Evolutionary conservation across 2,888 invertebrate genomes (phyloP).

Genomic region (Lycia hirtaria): DNA sequence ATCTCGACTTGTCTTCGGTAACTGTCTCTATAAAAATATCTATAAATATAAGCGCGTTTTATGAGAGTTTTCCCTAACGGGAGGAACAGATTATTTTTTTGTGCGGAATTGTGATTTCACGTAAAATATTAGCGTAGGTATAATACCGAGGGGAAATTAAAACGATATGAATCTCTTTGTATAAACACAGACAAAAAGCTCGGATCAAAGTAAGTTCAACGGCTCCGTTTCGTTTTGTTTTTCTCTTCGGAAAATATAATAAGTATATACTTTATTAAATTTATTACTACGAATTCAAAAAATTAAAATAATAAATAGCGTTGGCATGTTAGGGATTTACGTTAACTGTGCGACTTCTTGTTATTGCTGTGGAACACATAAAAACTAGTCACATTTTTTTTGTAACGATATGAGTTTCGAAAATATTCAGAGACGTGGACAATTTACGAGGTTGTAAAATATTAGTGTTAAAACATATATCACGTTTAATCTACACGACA

Average conservation of each 20-base stretch:
- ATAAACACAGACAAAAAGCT: slow-evolving; percentile 50
- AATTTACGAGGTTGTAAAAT: slow-evolving; percentile 20
- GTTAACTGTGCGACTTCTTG: slow-evolving; percentile 1
- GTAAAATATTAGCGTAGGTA: slow-evolving; percentile 67
- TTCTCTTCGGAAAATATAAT: slow-evolving; percentile 6
- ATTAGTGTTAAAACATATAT: slow-evolving; percentile 22
- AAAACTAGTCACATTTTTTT: slow-evolving; percentile 9
- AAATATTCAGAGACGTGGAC: slow-evolving; percentile 8
- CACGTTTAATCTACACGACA: slow-evolving; percentile 13
- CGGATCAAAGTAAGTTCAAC: slow-evolving; percentile 38
- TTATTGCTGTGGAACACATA: slow-evolving; percentile 17
- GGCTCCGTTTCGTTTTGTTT: slow-evolving; percentile 19
- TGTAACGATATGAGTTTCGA: slow-evolving; percentile 10
- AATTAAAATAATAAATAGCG: slow-evolving; percentile 6
- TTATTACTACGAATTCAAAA: slow-evolving; percentile 9
- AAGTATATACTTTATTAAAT: slow-evolving; percentile 8
- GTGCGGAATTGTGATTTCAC: slow-evolving; percentile 62
- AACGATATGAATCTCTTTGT: slow-evolving; percentile 64
- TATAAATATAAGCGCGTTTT: slow-evolving; percentile 59
- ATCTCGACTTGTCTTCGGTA: slow-evolving; percentile 66
- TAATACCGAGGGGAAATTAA: slow-evolving; percentile 74
- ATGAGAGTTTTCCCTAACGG: slow-evolving; percentile 58
- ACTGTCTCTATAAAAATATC: slow-evolving; percentile 56
- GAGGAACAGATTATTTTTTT: slow-evolving; percentile 63
- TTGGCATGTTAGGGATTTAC: background rate